Conservation (phyloP, 2,113 vertebrate species). For the Gadus chalcogrammus region DNA sequence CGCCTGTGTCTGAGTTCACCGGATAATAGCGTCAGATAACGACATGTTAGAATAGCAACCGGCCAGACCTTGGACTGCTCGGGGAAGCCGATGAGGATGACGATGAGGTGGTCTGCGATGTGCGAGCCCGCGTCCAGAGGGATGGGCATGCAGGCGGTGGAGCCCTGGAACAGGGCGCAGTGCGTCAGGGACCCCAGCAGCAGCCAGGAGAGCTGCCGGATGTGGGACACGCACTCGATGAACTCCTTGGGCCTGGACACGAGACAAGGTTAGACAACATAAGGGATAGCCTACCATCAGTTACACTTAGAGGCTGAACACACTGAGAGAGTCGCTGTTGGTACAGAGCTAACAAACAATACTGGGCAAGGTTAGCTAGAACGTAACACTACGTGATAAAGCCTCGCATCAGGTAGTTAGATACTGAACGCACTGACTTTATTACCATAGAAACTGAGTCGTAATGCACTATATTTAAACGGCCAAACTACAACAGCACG, state of each 20-base stretch:
- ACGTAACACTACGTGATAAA: no score
- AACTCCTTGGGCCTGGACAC: slow-evolving; percentile 92
- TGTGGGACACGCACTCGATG: slow-evolving; percentile 97
- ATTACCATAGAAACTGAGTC: no score
- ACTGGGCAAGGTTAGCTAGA: no score
- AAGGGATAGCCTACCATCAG: no score
- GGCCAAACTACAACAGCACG: no score
- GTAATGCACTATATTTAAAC: no score
- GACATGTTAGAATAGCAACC: background rate
- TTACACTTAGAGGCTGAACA: no score
- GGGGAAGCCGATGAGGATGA: slow-evolving; percentile 98
- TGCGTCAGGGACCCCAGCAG: slow-evolving; percentile 96
- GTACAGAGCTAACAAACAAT: background rate
- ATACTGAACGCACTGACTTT: no score
- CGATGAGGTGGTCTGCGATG: slow-evolving; percentile 95
- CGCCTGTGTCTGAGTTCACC: no score
- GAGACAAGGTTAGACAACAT: slow-evolving; percentile 6
- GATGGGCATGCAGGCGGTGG: slow-evolving; percentile 94
- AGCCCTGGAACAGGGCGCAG: slow-evolving; percentile 90
- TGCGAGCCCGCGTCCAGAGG: slow-evolving; percentile 97
- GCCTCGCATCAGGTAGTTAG: no score
- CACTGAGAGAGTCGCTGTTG: no score
- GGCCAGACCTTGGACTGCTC: slow-evolving; percentile 94
- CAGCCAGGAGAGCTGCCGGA: slow-evolving; percentile 96
- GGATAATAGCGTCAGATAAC: no score